These are phyloP conservation scores for Pollenia angustigena DNA, from an alignment of 2,888 invertebrate species.

Conservation along the genomic window DNA sequence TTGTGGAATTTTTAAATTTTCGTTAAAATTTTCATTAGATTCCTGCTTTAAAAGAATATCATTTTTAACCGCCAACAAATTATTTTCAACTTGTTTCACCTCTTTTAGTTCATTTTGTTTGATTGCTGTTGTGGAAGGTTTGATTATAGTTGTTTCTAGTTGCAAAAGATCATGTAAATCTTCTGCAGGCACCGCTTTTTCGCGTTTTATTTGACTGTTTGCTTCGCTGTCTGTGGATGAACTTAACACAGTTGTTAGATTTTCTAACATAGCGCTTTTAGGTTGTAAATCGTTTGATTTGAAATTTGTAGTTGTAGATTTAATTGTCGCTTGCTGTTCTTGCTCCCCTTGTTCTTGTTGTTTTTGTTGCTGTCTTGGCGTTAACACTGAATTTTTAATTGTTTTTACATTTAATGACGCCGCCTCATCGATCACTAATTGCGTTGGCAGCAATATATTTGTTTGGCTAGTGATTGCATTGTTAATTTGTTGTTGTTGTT, in stretches of 20 bases:
- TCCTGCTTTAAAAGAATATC: neutral
- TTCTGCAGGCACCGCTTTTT: constrained; percentile 28
- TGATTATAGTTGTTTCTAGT: constrained; percentile 77
- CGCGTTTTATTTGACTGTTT: constrained; percentile 74
- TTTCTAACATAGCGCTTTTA: constrained; percentile 71
- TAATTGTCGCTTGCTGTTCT: constrained; percentile 55
- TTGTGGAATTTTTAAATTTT: constrained; percentile 17
- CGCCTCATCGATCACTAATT: constrained; percentile 75
- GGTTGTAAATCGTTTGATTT: constrained; percentile 60
- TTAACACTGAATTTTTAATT: constrained; percentile 63
- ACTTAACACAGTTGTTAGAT: constrained; percentile 75
- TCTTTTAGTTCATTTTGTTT: constrained; percentile 46
- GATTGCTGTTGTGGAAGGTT: constrained; percentile 73
- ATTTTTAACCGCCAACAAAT: neutral
- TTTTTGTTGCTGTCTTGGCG: constrained; percentile 48
- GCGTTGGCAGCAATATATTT: constrained; percentile 72
- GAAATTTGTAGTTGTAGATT: constrained; percentile 67
- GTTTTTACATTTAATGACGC: constrained; percentile 67
- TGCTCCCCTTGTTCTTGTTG: constrained; percentile 15
- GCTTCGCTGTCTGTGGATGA: constrained; percentile 76
- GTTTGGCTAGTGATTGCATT: constrained; percentile 53
- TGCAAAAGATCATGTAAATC: constrained; percentile 74
- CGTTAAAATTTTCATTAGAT: neutral
- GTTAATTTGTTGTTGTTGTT: constrained; percentile 68
- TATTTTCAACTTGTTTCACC: neutral